Evolutionary conservation across 2,888 invertebrate species (phyloP).

Genomic region (Dryadula phaetusa): DNA sequence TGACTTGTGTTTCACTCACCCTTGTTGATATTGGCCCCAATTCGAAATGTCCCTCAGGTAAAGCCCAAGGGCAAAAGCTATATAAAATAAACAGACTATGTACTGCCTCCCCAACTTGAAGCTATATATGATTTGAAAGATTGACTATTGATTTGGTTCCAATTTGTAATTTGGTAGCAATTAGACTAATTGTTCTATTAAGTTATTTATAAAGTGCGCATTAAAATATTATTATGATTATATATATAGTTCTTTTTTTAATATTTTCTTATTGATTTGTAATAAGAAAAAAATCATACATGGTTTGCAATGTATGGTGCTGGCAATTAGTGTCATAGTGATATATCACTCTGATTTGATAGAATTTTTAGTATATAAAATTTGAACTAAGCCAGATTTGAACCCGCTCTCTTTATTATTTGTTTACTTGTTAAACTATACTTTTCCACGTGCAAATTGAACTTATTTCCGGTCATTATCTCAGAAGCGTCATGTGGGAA

Average conservation of each 20-base stretch:
- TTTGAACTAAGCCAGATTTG: too few species aligned
- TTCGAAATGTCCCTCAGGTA: neutral
- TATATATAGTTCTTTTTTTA: too few species aligned
- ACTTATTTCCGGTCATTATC: neutral
- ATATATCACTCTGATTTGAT: too few species aligned
- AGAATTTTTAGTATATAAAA: too few species aligned
- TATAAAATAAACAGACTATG: neutral
- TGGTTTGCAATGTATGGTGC: too few species aligned
- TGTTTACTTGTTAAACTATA: neutral
- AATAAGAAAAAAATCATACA: too few species aligned
- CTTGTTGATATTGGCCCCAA: neutral
- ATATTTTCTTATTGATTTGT: too few species aligned
- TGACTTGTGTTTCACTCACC: neutral
- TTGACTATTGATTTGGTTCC: neutral
- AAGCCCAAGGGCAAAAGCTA: neutral
- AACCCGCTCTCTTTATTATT: too few species aligned
- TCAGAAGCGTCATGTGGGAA: neutral
- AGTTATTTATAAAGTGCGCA: neutral
- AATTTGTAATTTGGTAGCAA: neutral
- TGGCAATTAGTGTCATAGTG: too few species aligned
- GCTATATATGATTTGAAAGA: too few species aligned
- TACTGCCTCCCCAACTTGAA: too few species aligned
- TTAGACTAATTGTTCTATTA: neutral
- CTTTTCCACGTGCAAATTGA: neutral
- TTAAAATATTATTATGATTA: too few species aligned